Conservation (phyloP, 2,797 vertebrate species). For the Thamnophis elegans region DNA sequence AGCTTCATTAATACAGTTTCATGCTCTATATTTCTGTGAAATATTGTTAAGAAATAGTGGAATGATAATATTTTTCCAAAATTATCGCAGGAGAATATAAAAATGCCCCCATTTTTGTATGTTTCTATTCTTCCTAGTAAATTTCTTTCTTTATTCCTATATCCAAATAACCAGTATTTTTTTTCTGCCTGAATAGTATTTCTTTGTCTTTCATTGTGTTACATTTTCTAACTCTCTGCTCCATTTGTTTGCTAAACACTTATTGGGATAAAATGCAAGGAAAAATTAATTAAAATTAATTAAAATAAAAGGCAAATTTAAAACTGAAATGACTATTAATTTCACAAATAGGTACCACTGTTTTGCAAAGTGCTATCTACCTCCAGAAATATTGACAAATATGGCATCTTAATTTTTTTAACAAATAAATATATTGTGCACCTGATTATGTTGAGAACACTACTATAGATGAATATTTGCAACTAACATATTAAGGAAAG, state of each 20-base stretch:
- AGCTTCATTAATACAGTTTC: constrained; percentile 42
- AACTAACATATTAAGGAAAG: not conserved
- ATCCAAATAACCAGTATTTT: constrained; percentile 43
- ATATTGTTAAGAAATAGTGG: constrained; percentile 1
- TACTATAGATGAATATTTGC: not conserved
- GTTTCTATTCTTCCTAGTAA: constrained; percentile 17
- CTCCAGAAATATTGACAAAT: not conserved
- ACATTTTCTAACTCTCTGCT: constrained; percentile 39
- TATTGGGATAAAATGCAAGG: constrained; percentile 31
- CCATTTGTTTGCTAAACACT: constrained; percentile 43
- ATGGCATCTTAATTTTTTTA: not conserved
- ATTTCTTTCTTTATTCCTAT: constrained; percentile 50
- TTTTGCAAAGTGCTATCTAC: not conserved
- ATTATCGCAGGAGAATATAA: constrained; percentile 25
- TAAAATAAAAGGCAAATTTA: constrained; percentile 23
- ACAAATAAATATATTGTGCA: not conserved
- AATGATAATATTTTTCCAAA: constrained; percentile 29
- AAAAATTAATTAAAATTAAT: not conserved
- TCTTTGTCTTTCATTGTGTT: constrained; percentile 32
- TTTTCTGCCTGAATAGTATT: constrained; percentile 25
- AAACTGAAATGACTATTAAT: constrained; percentile 29
- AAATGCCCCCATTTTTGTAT: constrained; percentile 16
- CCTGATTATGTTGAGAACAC: not conserved
- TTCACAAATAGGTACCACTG: constrained; percentile 27
- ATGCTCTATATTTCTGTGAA: constrained; percentile 35